Base-by-base conservation (phyloP, 2,888 invertebrate species). In the Hipparchia semele region DNA sequence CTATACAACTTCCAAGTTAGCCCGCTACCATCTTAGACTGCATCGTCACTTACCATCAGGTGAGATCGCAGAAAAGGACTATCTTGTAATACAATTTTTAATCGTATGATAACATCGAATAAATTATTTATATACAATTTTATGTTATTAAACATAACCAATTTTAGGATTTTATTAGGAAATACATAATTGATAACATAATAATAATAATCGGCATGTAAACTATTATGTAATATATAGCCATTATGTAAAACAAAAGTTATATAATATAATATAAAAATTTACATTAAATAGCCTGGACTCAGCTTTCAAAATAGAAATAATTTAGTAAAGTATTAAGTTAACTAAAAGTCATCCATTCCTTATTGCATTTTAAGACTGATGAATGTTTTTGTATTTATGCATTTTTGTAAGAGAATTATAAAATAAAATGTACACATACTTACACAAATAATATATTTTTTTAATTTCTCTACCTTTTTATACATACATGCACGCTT, bases 381-480 rank as follows among this genome's bases (percentile, higher is more conserved):
- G 79, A 81, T 74, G 13, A 58, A 13, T 68, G 75, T 74, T 77
- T 79, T 75, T 73, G 77, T 77, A 75, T 80, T 79, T 77, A 73
- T 76, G 70, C 73, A 77, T 64, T 76, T 79, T 79, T 79, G 68
- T 78, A 79, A 71, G 68, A 60, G 53, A 73, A 70, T 69, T 65
- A n/a, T 61, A 56, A 76, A 76, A 75, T 76, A 76, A 73, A 74
- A 77, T 64, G 33, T 72, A 65, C 60, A 62, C 64, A 65, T 72
- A 70, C 39, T 5, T 39, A 59, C 23, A 13, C 8, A 68, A 71
- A 33, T 13, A 68, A 72, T 72, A 73, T 58, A 64, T 60, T 70
- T 62, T 64, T 77, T 78, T 76, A 73, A 74, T 76, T 72, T 68
- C 61, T 58, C 71, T 53, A 68, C 64, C 68, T 23, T 23, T 23